A percentile compares a stretch with the other conserved stretches of the same genome.
Conservation (phyloP, 2,888 invertebrate species). For the Macroteleia sp. region DNA sequence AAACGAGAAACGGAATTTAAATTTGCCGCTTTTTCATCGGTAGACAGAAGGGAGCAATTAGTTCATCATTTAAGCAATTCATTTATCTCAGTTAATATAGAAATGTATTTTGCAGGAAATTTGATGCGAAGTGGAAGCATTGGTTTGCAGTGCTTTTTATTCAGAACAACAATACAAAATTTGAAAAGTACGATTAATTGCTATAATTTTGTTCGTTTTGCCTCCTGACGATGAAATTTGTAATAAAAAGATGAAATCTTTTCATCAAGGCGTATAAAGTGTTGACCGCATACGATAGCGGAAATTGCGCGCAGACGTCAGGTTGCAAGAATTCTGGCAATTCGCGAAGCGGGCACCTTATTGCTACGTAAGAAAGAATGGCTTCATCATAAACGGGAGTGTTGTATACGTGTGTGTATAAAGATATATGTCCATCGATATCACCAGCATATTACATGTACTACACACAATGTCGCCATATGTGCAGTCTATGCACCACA, state of each 20-base stretch:
- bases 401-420: constrained; percentile 35
- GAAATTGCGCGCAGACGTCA: constrained; percentile 43
- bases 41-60: too few relatives aligned
- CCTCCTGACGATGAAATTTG: constrained; percentile 1
- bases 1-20: too few relatives aligned
- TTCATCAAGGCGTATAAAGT: constrained; percentile 24
- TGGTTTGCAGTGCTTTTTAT: too few relatives aligned
- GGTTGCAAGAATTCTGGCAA: constrained; percentile 52
- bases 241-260: constrained; percentile 24
- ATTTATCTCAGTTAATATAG: too few relatives aligned
- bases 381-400: constrained; percentile 57
- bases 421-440: constrained; percentile 43
- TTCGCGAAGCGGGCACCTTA: constrained; percentile 49
- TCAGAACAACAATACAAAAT: too few relatives aligned
- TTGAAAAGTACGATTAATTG: constrained; percentile 8
- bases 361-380: constrained; percentile 61
- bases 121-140: too few relatives aligned
- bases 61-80: too few relatives aligned
- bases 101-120: too few relatives aligned
- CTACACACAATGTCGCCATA: constrained; percentile 59
- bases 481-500: constrained; percentile 43
- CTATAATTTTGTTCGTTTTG: constrained; percentile 7
- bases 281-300: constrained; percentile 30
- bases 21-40: too few relatives aligned
- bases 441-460: constrained; percentile 44